Conservation (phyloP, 2,888 invertebrate species). For the Ophonus ardosiacus region DNA sequence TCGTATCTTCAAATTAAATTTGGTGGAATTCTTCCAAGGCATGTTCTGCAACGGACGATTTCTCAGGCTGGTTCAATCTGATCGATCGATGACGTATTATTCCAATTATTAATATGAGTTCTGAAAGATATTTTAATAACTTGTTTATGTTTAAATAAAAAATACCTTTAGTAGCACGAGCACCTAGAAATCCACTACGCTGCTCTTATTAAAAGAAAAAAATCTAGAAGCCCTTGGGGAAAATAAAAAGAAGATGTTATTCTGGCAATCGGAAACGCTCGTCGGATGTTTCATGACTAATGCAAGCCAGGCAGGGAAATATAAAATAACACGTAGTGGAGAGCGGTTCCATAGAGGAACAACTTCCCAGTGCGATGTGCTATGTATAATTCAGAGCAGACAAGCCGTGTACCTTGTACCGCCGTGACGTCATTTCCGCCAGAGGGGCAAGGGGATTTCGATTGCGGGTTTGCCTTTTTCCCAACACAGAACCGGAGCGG, state of each 20-base stretch:
- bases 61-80: too few species aligned
- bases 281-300: slow-evolving; percentile 62
- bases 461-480: slow-evolving; percentile 58
- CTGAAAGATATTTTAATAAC: too few species aligned
- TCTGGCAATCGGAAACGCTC: slow-evolving; percentile 55
- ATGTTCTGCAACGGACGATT: too few species aligned
- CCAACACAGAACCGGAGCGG: background rate
- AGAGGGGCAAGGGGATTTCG: slow-evolving; percentile 45
- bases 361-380: slow-evolving; percentile 59
- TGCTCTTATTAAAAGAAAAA: slow-evolving; percentile 49
- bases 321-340: slow-evolving; percentile 60
- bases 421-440: slow-evolving; percentile 60
- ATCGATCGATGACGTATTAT: too few species aligned
- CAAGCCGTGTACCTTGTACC: slow-evolving; percentile 56
- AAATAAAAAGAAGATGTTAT: slow-evolving; percentile 32
- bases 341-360: slow-evolving; percentile 41
- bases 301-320: slow-evolving; percentile 54
- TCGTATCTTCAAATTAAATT: too few species aligned
- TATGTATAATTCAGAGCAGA: slow-evolving; percentile 61
- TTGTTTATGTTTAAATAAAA: background rate
- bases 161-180: background rate
- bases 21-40: too few species aligned
- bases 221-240: background rate
- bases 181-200: background rate
- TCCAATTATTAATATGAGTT: too few species aligned